Evolutionary conservation across 1,140 invertebrate species (phyloP), one percentile per base, ranked within the genome.

Genomic region (Panagrolaimus sp.): DNA sequence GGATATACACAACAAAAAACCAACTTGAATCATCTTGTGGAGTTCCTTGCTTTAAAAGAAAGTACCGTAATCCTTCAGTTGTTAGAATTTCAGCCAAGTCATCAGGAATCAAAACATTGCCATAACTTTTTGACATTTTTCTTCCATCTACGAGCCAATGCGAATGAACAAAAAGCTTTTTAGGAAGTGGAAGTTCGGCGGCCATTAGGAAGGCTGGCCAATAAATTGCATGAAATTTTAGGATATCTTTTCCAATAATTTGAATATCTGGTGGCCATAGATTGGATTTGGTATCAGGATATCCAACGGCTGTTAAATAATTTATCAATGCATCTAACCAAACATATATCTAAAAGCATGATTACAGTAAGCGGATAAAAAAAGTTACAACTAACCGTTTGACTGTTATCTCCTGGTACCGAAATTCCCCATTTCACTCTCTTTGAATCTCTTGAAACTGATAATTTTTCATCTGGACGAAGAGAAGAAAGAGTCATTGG

Each of bases 131-230:
- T 12, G 95, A 98, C 94, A 99, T 98, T 86, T 98, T 98, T 73
- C 88, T 85, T 38, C 89, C 88, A 78, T 94, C 89, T 4, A 94
- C 89, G 0, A 90, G 90, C 94, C 94, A 98, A 86, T 99, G 95
- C 6, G 92, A 92, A 86, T 98, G 96, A 75, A 91, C 91, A 1
- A 95, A 84, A 17, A 98, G 84, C 48, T 87, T 86, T 68, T 48
- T 48, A 3, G 47, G 47, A 2, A 48, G 9, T 24, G 47, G 47
- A n/a, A 48, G 47, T 3, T 48, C 21, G 9, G 47, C 47, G 9
- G 93, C 94, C 78, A 97, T 89, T 2, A 97, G 86, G 85, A 97
- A 95, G n/a, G 93, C 92, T 17, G 94, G 94, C 94, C 94, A 98
- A 85, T 93, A 96, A 71, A 97, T 88, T 28, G 90, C 93, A 86